These are phyloP conservation scores for Matsumyia berberina DNA, from an alignment of 2,888 invertebrate genomes.

Conservation along the genomic window DNA sequence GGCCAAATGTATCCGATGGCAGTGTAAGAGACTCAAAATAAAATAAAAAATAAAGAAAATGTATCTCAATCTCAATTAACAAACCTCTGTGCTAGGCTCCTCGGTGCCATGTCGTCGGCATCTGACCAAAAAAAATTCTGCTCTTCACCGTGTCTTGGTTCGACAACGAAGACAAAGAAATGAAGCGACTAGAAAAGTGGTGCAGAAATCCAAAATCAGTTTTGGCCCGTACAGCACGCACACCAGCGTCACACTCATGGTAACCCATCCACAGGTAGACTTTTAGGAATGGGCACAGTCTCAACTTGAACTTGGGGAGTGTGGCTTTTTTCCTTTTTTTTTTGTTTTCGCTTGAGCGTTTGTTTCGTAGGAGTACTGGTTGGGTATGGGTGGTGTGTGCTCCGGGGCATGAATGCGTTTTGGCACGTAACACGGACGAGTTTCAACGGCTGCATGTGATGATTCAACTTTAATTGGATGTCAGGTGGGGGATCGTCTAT, in stretches of 20 bases:
- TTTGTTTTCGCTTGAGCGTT: neutral
- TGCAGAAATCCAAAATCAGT: conserved; percentile 49
- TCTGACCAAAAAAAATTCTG: conserved; percentile 51
- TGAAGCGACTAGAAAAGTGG: conserved; percentile 34
- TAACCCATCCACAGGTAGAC: neutral
- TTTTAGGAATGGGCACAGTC: conserved; percentile 13
- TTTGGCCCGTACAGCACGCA: conserved; percentile 11
- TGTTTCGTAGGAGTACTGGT: conserved; percentile 25
- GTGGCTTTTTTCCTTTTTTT: conserved; percentile 1
- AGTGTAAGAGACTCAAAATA: conserved; percentile 17
- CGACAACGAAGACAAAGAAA: conserved; percentile 21
- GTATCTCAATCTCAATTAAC: conserved; percentile 30
- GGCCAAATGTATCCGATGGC: conserved; percentile 15
- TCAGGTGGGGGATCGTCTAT: conserved; percentile 3
- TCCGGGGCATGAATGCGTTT: conserved; percentile 17
- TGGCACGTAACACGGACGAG: conserved; percentile 34
- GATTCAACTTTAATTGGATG: conserved; percentile 42
- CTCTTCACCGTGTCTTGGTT: conserved; percentile 32
- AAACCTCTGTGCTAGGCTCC: conserved; percentile 53
- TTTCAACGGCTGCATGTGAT: conserved; percentile 25
- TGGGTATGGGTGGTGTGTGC: neutral
- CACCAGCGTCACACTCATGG: neutral
- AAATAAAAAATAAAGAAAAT: conserved; percentile 2
- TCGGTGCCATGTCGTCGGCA: conserved; percentile 61
- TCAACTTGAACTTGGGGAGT: conserved; percentile 45